Evolutionary conservation across 1,140 invertebrate genomes (phyloP).

Genomic region (Drosophila orosa): DNA sequence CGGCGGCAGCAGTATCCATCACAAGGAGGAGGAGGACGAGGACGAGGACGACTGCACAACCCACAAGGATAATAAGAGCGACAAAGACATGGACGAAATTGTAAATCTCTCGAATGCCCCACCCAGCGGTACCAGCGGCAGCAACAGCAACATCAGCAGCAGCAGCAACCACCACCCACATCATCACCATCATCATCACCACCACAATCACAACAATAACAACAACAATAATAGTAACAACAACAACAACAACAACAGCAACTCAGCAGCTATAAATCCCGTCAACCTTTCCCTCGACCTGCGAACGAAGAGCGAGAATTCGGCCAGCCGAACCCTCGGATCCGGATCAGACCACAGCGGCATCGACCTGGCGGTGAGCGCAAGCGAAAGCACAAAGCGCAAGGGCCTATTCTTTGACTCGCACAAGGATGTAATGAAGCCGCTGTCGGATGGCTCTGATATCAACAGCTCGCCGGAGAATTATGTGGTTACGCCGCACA

Average conservation of each 20-base stretch:
- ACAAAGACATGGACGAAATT: constrained; percentile 75
- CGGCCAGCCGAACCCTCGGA: constrained; percentile 50
- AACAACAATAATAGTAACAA: constrained; percentile 51
- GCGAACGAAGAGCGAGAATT: constrained; percentile 82
- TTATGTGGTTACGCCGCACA: constrained; percentile 92
- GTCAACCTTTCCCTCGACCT: constrained; percentile 90
- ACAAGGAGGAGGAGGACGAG: constrained; percentile 52
- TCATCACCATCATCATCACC: constrained; percentile 45
- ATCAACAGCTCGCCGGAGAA: constrained; percentile 89
- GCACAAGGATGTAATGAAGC: constrained; percentile 87
- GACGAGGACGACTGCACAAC: constrained; percentile 53
- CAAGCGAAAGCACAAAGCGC: constrained; percentile 86
- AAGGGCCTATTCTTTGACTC: constrained; percentile 88
- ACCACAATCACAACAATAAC: constrained; percentile 26
- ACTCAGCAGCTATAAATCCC: constrained; percentile 86
- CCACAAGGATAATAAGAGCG: constrained; percentile 73
- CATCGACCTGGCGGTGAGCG: constrained; percentile 59
- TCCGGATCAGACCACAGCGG: constrained; percentile 62
- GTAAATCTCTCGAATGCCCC: constrained; percentile 75
- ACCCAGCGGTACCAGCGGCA: constrained; percentile 56
- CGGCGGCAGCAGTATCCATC: neutral
- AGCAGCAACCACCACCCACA: constrained; percentile 40
- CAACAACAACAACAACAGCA: constrained; percentile 43
- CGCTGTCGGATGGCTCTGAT: constrained; percentile 87
- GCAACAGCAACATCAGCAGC: constrained; percentile 48